A percentile compares a stretch with the other conserved stretches of the same genome.
Evolutionary conservation across 2,888 invertebrate genomes (phyloP).

Genomic region (Copidosoma aretas): DNA sequence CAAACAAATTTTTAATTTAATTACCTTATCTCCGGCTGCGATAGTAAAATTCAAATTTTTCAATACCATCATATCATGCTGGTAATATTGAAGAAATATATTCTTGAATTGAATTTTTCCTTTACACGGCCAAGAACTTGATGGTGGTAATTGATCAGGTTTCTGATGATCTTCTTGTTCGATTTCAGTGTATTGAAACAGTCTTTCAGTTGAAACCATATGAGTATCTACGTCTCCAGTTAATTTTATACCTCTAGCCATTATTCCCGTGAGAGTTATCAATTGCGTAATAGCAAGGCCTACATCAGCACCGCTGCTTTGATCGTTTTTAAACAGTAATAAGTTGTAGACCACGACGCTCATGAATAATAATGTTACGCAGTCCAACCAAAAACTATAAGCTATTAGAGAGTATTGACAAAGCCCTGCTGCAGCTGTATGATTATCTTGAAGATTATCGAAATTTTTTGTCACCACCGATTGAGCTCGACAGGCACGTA

Average conservation of each 20-base stretch:
- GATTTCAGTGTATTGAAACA: conserved; percentile 70
- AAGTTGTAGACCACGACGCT: conserved; percentile 65
- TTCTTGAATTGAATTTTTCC: conserved; percentile 66
- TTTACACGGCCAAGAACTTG: conserved; percentile 65
- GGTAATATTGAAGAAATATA: conserved; percentile 66
- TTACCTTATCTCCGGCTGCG: conserved; percentile 67
- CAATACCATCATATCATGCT: conserved; percentile 60
- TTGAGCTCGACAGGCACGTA: conserved; percentile 79
- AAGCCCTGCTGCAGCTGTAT: conserved; percentile 71
- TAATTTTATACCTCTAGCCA: conserved; percentile 74
- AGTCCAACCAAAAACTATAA: conserved; percentile 68
- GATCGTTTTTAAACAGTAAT: conserved; percentile 64
- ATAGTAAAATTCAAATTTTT: conserved; percentile 66
- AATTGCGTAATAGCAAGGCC: conserved; percentile 66
- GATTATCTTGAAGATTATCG: conserved; percentile 74
- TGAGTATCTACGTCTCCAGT: conserved; percentile 72
- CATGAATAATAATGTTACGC: conserved; percentile 70
- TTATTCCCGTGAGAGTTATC: conserved; percentile 63
- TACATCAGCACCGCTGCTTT: conserved; percentile 64
- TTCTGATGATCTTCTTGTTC: no score
- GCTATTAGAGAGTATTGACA: conserved; percentile 70
- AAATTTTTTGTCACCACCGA: conserved; percentile 77
- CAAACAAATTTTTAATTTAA: conserved; percentile 50
- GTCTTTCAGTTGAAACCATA: conserved; percentile 76
- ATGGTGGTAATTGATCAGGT: conserved; percentile 56